Percentiles rank a stretch among this genome's conserved stretches.
phyloP scores from a whole-genome alignment of 1,140 invertebrate genomes.

The Meloidogyne floridensis region DNA sequence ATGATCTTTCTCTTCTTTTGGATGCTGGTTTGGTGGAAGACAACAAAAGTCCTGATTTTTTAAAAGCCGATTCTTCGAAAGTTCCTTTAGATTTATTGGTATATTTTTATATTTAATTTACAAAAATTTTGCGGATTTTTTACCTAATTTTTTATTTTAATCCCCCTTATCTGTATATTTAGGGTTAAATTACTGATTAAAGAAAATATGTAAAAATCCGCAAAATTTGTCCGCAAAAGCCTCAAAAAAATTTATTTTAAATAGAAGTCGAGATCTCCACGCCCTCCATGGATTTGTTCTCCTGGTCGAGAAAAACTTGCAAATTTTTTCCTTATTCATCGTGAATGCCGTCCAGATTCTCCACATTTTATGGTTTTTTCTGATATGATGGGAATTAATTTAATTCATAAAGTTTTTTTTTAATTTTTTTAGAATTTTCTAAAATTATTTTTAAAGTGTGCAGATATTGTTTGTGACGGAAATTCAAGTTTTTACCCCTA shows the following conservation, averaged over 20 bases:
- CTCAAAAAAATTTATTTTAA: slow-evolving; percentile 1
- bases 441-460: neutral
- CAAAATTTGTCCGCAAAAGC: too few species aligned
- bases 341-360: slow-evolving; percentile 3
- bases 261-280: slow-evolving; percentile 5
- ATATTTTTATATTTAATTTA: neutral
- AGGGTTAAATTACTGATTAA: too few species aligned
- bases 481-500: slow-evolving; percentile 29
- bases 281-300: slow-evolving; percentile 11
- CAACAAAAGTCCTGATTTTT: neutral
- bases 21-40: neutral
- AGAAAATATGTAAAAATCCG: too few species aligned
- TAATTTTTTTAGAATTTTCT: neutral
- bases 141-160: too few species aligned
- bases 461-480: slow-evolving; percentile 24
- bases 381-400: slow-evolving; percentile 27
- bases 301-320: slow-evolving; percentile 1
- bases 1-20: neutral
- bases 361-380: slow-evolving; percentile 22
- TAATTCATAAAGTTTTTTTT: slow-evolving; percentile 20
- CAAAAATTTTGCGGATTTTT: too few species aligned
- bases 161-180: too few species aligned
- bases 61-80: neutral
- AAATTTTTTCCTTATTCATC: slow-evolving; percentile 28
- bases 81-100: slow-evolving; percentile 21